Conservation (phyloP, 2,888 invertebrate genomes). For the Ariolimax columbianus region DNA sequence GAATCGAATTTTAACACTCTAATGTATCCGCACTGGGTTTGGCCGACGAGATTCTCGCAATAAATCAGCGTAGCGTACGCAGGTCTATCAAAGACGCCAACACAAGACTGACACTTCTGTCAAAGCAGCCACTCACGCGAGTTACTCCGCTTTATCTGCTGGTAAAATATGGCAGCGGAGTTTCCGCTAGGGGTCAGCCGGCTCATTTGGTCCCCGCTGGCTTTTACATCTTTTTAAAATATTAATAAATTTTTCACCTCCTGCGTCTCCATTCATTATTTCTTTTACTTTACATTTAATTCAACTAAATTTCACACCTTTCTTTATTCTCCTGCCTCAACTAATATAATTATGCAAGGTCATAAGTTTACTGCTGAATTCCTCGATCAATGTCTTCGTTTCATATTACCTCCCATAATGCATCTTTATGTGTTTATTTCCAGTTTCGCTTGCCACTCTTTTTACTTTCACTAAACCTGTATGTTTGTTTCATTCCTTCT, state of each 20-base stretch:
- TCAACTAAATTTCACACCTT: not conserved
- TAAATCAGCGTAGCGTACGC: constrained; percentile 33
- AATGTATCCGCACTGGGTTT: constrained; percentile 14
- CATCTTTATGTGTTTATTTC: no score
- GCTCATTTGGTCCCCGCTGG: not conserved
- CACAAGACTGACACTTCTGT: constrained; percentile 36
- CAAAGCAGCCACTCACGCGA: constrained; percentile 33
- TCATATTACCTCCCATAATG: no score
- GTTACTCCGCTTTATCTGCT: constrained; percentile 37
- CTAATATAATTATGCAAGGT: no score
- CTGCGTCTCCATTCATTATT: not conserved
- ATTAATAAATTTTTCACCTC: not conserved
- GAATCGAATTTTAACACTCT: constrained; percentile 29
- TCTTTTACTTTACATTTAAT: not conserved
- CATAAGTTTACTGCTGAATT: no score
- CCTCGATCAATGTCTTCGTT: no score
- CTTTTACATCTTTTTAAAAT: not conserved
- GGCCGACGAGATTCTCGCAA: not conserved
- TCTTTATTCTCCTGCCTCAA: no score
- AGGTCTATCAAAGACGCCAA: constrained; percentile 26
- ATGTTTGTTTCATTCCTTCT: no score
- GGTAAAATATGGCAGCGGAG: constrained; percentile 3
- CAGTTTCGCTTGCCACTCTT: no score
- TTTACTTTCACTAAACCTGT: no score
- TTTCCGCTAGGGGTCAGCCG: not conserved